Evolutionary conservation across 2,113 vertebrate species (phyloP), one percentile per base, ranked within the genome.

Genomic region (Boleophthalmus pectinirostris): DNA sequence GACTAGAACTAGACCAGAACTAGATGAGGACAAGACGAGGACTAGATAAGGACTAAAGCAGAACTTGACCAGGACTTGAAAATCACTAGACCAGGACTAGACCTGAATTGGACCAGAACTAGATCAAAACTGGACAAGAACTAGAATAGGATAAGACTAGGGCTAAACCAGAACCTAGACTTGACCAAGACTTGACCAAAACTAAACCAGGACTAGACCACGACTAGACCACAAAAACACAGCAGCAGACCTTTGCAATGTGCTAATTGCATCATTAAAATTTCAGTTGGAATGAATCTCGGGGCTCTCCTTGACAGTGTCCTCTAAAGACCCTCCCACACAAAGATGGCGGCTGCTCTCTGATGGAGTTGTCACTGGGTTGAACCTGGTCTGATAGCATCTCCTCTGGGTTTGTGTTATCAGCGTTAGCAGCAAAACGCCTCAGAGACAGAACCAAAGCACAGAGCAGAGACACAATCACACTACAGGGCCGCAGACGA

Each of bases 281-380:
- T 18, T n/a, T 58, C 33, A 24, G 5, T 21, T 71, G 47, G 63
- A 57, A 60, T 69, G 67, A 81, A 20, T 29, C 14, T 14, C 33
- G 77, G 49, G 21, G 13, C 21, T 58, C 21, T 38, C 35, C 35
- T 38, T 38, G 21, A 23, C 56, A 25, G 23, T 58, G 16, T 9
- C 61, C 61, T 64, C 61, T 16, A 12, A 20, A 33, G 61, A 64
- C 33, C 33, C 18, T n/a, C 56, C 21, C 56, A 24, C 23, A 24
- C 56, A 38, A 35, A 38, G 29, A 64, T n/a, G 33, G 16, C 29
- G 33, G 8, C 29, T n/a, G 29, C 61, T 43, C 18, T n/a, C 61
- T 69, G 73, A 82, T 84, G 74, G 75, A 83, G 68, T 72, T 71
- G 72, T 87, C 82, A 71, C 71, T 80, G 78, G 77, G 81, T 78